phyloP scores from a whole-genome alignment of 1,140 invertebrate species.

The Mycetomoellerius zeteki region DNA sequence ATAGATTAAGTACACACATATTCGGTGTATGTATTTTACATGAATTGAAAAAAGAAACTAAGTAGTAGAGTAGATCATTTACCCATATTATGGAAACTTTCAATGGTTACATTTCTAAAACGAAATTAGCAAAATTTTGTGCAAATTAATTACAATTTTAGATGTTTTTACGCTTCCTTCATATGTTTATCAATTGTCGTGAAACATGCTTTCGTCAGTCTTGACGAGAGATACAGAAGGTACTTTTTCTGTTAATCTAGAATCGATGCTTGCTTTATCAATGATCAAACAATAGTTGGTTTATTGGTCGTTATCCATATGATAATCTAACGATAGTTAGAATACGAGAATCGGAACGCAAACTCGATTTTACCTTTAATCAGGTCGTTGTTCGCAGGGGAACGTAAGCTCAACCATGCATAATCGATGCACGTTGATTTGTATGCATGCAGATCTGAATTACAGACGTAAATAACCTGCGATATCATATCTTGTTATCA shows the following conservation, averaged over 20 bases:
- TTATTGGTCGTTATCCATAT: constrained; percentile 33
- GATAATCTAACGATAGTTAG: constrained; percentile 38
- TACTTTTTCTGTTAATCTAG: neutral
- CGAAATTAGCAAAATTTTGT: neutral
- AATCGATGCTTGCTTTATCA: constrained; percentile 8
- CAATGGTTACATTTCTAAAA: neutral
- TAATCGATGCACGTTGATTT: constrained; percentile 45
- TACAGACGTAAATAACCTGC: constrained; percentile 43
- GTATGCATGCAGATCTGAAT: constrained; percentile 4
- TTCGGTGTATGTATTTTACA: neutral
- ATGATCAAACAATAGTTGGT: constrained; percentile 39
- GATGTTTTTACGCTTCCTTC: neutral
- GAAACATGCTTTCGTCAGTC: neutral
- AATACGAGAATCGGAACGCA: constrained; percentile 22
- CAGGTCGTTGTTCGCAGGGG: constrained; percentile 13
- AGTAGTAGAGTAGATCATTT: neutral
- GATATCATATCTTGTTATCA: constrained; percentile 1
- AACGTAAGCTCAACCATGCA: constrained; percentile 19
- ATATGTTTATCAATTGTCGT: constrained; percentile 5
- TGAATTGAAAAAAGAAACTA: neutral
- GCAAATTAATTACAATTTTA: neutral
- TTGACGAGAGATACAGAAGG: neutral
- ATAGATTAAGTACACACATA: neutral
- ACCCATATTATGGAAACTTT: neutral
- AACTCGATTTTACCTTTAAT: constrained; percentile 42